Percentiles rank a stretch among this genome's conserved stretches.
Evolutionary conservation across 37 sponge, comb jelly and placozoan species (phyloP).

Genomic region (Beroe ovata): DNA sequence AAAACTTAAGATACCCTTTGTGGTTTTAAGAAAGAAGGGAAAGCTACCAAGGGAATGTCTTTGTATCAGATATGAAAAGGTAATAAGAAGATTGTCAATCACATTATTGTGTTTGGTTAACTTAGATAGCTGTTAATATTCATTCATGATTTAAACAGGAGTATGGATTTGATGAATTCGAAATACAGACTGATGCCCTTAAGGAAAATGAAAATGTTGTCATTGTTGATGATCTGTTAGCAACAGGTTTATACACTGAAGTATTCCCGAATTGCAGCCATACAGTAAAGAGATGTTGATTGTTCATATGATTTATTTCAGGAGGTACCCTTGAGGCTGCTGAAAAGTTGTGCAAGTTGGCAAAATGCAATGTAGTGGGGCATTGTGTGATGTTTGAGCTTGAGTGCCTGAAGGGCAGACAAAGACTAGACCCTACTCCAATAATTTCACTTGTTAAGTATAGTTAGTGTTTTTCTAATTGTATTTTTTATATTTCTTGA

Average conservation of each 20-base stretch:
- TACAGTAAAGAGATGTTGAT: neutral
- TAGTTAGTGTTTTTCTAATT: too few species aligned
- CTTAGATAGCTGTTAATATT: neutral
- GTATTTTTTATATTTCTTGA: too few species aligned
- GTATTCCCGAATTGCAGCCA: too few species aligned
- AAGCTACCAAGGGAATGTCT: slow-evolving; percentile 49
- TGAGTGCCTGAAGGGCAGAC: slow-evolving; percentile 11
- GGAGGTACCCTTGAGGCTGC: slow-evolving; percentile 50
- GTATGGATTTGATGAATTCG: slow-evolving; percentile 65
- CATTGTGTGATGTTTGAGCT: slow-evolving; percentile 57
- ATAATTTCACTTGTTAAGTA: slow-evolving; percentile 31
- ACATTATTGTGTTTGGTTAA: neutral
- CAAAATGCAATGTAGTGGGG: neutral
- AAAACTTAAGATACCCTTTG: neutral
- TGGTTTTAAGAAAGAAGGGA: slow-evolving; percentile 32
- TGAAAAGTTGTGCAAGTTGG: neutral
- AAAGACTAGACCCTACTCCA: neutral
- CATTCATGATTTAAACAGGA: neutral
- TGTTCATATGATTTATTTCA: neutral
- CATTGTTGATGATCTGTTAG: slow-evolving; percentile 23
- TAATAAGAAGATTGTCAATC: neutral
- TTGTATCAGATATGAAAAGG: slow-evolving; percentile 54
- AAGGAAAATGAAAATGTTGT: slow-evolving; percentile 13
- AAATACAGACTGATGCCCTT: slow-evolving; percentile 33
- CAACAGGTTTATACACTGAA: slow-evolving; percentile 38